Conservation (phyloP, 2,113 vertebrate species). For the Lathamus discolor region DNA sequence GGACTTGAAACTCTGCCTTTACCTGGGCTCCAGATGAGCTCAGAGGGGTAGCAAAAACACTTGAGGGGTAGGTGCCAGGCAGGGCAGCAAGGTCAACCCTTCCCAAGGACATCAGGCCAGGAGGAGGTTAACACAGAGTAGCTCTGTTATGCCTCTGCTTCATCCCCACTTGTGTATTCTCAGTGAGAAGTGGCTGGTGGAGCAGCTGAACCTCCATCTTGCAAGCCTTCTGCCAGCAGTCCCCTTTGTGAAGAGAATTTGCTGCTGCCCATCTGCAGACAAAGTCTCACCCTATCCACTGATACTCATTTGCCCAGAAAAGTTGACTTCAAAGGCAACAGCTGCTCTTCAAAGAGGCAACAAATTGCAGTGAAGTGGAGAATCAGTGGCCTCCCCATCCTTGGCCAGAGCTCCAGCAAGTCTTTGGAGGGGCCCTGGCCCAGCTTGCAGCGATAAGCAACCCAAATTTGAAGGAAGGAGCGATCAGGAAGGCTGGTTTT, state of each 20-base stretch:
- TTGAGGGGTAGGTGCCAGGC: background rate
- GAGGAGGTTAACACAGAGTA: background rate
- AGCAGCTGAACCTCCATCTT: background rate
- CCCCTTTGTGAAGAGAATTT: background rate
- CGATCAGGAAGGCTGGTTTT: rapidly evolving
- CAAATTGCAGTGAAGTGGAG: background rate
- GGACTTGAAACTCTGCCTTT: background rate
- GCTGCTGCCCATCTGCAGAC: background rate
- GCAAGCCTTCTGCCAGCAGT: background rate
- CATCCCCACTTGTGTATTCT: background rate
- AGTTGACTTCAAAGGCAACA: conserved; percentile 45
- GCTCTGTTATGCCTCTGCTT: background rate
- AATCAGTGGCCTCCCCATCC: background rate
- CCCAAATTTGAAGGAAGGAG: background rate
- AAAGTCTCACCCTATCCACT: background rate
- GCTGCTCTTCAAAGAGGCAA: conserved; percentile 48
- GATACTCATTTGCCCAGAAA: background rate
- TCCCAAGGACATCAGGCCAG: background rate
- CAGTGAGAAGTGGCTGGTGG: background rate
- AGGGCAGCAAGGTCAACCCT: background rate
- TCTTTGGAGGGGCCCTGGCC: background rate
- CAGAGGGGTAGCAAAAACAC: background rate
- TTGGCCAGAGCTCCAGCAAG: background rate
- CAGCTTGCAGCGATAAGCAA: background rate
- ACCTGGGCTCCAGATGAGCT: background rate